Percentiles rank a stretch among this genome's conserved stretches.
phyloP scores from a whole-genome alignment of 1,140 invertebrate species.

The Ephestia elutella region DNA sequence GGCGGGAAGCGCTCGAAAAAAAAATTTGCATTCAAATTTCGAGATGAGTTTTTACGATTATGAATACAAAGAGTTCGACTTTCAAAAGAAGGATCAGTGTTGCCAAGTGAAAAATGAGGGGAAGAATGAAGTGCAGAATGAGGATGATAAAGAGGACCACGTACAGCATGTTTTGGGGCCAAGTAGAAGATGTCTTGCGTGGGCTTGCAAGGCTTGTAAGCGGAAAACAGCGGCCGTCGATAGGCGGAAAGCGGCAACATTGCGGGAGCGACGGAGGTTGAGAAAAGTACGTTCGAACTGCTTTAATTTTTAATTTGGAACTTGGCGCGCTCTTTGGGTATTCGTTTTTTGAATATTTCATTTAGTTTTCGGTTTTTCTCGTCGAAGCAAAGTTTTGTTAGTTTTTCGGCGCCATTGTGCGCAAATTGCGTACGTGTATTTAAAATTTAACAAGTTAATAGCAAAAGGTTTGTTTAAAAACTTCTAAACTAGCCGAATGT shows the following conservation, averaged over 20 bases:
- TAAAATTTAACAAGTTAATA: too few species aligned
- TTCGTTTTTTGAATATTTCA: slow-evolving; percentile 1
- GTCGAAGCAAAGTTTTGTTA: neutral
- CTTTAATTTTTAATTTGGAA: slow-evolving; percentile 1
- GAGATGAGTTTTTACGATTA: slow-evolving; percentile 47
- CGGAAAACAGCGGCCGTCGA: slow-evolving; percentile 95
- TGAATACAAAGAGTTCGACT: slow-evolving; percentile 31
- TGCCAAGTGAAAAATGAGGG: slow-evolving; percentile 51
- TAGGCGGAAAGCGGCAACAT: slow-evolving; percentile 95
- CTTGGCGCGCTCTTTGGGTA: neutral
- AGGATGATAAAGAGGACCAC: slow-evolving; percentile 38
- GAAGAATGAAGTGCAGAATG: slow-evolving; percentile 33
- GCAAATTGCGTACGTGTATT: neutral
- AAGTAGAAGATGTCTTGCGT: slow-evolving; percentile 88
- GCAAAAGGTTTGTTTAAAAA: too few species aligned
- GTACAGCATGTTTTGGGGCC: slow-evolving; percentile 69
- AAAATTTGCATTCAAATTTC: slow-evolving; percentile 26
- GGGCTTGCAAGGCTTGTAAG: slow-evolving; percentile 98
- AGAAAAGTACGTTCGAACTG: slow-evolving; percentile 81
- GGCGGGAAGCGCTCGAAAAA: slow-evolving; percentile 53
- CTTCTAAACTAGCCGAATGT: too few species aligned
- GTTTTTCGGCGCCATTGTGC: neutral
- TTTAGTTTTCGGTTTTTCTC: neutral
- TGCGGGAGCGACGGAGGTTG: slow-evolving; percentile 92
- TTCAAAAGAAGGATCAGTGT: slow-evolving; percentile 39